These are phyloP conservation scores for Gasterosteus aculeatus DNA, from an alignment of 2,113 vertebrate species.

Conservation along the genomic window DNA sequence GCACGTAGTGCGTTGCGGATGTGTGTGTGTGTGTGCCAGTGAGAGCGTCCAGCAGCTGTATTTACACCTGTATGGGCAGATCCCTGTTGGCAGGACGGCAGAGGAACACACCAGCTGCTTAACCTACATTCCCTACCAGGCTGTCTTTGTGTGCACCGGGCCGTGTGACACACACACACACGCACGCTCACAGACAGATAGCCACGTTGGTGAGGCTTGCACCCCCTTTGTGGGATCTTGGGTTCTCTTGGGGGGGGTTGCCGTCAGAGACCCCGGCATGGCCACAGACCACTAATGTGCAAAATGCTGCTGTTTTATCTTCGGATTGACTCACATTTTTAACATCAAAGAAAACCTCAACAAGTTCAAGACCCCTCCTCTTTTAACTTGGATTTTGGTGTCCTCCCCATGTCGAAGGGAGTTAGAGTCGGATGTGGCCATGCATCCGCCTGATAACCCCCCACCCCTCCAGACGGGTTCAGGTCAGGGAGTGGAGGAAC, in stretches of 20 bases:
- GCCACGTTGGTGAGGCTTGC: conserved; percentile 16
- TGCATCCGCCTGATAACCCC: conserved; percentile 67
- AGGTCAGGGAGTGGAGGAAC: conserved; percentile 51
- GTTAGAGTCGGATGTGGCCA: conserved; percentile 52
- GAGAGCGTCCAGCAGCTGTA: conserved; percentile 85
- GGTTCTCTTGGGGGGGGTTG: neutral
- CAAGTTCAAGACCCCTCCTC: conserved; percentile 22
- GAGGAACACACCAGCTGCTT: conserved; percentile 89
- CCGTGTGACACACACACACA: conserved; percentile 34
- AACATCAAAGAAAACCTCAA: conserved; percentile 41
- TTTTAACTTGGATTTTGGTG: conserved; percentile 27
- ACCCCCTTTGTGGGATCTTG: conserved; percentile 16
- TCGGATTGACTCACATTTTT: conserved; percentile 3
- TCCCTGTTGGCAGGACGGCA: conserved; percentile 83
- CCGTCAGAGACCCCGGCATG: neutral
- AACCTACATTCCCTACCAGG: conserved; percentile 65
- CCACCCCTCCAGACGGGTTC: conserved; percentile 33
- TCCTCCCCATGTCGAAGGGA: conserved; percentile 26
- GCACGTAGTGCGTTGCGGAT: conserved; percentile 6
- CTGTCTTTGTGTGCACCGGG: conserved; percentile 41
- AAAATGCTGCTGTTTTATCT: conserved; percentile 41
- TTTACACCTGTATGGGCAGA: conserved; percentile 92
- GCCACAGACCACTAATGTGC: conserved; percentile 31
- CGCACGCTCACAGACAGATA: conserved; percentile 15
- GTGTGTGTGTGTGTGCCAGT: conserved; percentile 14